phyloP scores from a whole-genome alignment of 2,797 vertebrate genomes.

The Apogon talboti region DNA sequence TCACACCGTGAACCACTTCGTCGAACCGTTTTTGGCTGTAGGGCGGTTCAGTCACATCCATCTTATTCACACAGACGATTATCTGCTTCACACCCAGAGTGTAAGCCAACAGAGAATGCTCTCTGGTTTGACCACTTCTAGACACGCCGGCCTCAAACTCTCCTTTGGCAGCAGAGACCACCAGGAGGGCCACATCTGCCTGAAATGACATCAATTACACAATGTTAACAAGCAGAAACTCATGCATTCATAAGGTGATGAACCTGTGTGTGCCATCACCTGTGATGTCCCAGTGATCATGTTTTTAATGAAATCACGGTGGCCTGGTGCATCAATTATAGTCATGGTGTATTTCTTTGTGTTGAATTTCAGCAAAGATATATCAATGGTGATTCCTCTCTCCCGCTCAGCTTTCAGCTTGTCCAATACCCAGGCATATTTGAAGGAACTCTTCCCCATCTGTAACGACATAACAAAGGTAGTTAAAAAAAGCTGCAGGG shows the following conservation, averaged over 20 bases:
- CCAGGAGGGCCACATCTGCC: slow-evolving; percentile 87
- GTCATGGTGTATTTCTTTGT: slow-evolving; percentile 86
- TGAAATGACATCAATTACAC: slow-evolving; percentile 43
- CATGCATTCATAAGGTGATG: rapidly evolving
- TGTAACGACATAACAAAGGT: slow-evolving; percentile 18
- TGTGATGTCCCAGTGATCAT: slow-evolving; percentile 90
- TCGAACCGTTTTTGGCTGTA: slow-evolving; percentile 85
- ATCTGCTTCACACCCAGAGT: slow-evolving; percentile 89
- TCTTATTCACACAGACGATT: slow-evolving; percentile 88
- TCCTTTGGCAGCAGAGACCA: slow-evolving; percentile 87
- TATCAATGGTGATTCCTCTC: slow-evolving; percentile 87
- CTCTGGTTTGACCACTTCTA: slow-evolving; percentile 86
- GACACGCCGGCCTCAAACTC: slow-evolving; percentile 88
- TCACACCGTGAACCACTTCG: slow-evolving; percentile 82
- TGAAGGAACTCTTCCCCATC: slow-evolving; percentile 88
- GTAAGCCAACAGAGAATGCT: slow-evolving; percentile 86
- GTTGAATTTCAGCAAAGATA: slow-evolving; percentile 85
- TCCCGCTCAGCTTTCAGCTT: slow-evolving; percentile 87
- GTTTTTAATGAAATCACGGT: slow-evolving; percentile 89
- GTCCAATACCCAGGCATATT: slow-evolving; percentile 88
- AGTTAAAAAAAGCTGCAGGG: rapidly evolving
- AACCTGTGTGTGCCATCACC: slow-evolving; percentile 32
- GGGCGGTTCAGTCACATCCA: slow-evolving; percentile 85
- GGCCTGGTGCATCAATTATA: slow-evolving; percentile 87
- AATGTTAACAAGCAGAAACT: rapidly evolving